Percentiles rank a stretch among this genome's conserved stretches.
These are phyloP conservation scores for Tachyglossus aculeatus DNA, from an alignment of 2,797 vertebrate species.

Conservation along the genomic window DNA sequence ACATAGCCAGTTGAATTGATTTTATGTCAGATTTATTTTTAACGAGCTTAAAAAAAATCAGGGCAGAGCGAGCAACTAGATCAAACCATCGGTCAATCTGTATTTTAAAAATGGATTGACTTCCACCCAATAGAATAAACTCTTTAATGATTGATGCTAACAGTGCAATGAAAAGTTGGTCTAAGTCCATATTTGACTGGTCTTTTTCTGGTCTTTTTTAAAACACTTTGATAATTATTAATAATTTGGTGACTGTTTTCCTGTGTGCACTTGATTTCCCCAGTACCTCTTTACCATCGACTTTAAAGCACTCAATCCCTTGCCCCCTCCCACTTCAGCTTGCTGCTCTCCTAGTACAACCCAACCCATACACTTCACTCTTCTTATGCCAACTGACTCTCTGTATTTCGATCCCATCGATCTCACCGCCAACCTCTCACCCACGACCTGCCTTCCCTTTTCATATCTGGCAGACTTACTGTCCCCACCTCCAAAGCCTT, in stretches of 20 bases:
- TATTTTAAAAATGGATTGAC: constrained; percentile 7
- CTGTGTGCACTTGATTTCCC: too few relatives aligned
- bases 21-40: constrained; percentile 17
- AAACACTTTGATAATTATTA: constrained; percentile 14
- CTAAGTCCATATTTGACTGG: neutral
- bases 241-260: constrained; percentile 9
- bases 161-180: neutral
- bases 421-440: too few relatives aligned
- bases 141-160: neutral
- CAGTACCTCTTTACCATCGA: too few relatives aligned
- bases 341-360: too few relatives aligned
- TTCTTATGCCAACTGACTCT: too few relatives aligned
- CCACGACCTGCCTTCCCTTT: too few relatives aligned
- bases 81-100: constrained; percentile 9
- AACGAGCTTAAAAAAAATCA: neutral
- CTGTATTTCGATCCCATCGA: too few relatives aligned
- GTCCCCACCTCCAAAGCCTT: too few relatives aligned
- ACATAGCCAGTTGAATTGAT: constrained; percentile 13
- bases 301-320: too few relatives aligned
- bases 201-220: neutral
- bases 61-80: constrained; percentile 3
- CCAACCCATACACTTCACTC: too few relatives aligned
- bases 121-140: neutral
- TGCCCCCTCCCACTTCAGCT: too few relatives aligned
- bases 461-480: too few relatives aligned